Percentiles rank a stretch among this genome's conserved stretches.
These are phyloP conservation scores for Cygnus buccinator DNA, from an alignment of 2,113 vertebrate genomes.

Conservation along the genomic window DNA sequence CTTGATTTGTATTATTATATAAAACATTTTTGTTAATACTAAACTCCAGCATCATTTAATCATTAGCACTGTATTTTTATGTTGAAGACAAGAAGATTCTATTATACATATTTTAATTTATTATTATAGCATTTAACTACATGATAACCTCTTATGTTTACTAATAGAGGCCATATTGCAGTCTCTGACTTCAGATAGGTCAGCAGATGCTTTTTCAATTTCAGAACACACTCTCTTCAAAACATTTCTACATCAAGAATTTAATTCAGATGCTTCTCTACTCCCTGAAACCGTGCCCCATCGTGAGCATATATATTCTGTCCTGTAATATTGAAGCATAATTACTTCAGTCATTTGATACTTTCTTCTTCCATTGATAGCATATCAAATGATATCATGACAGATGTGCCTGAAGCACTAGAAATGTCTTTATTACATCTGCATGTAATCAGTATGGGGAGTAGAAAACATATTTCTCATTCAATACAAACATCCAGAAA, in stretches of 20 bases:
- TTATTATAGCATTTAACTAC: neutral
- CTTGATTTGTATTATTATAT: neutral
- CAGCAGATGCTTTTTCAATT: neutral
- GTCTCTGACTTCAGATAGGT: neutral
- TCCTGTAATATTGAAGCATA: neutral
- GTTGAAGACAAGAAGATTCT: neutral
- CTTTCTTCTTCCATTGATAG: constrained; percentile 29
- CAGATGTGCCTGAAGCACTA: neutral
- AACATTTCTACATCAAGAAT: neutral
- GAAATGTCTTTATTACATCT: neutral
- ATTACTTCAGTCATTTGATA: constrained; percentile 5
- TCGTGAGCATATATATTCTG: neutral
- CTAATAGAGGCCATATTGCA: neutral
- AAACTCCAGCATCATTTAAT: neutral
- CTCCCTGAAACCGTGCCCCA: neutral
- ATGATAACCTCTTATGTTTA: neutral
- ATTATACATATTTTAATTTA: neutral
- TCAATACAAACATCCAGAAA: neutral
- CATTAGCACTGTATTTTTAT: neutral
- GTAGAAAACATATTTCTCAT: neutral
- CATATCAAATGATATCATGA: neutral
- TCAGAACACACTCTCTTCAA: neutral
- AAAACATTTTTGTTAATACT: neutral
- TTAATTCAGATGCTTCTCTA: neutral
- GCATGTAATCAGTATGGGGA: neutral